These are phyloP conservation scores for Gadus chalcogrammus DNA, from an alignment of 2,113 vertebrate species.

Conservation along the genomic window DNA sequence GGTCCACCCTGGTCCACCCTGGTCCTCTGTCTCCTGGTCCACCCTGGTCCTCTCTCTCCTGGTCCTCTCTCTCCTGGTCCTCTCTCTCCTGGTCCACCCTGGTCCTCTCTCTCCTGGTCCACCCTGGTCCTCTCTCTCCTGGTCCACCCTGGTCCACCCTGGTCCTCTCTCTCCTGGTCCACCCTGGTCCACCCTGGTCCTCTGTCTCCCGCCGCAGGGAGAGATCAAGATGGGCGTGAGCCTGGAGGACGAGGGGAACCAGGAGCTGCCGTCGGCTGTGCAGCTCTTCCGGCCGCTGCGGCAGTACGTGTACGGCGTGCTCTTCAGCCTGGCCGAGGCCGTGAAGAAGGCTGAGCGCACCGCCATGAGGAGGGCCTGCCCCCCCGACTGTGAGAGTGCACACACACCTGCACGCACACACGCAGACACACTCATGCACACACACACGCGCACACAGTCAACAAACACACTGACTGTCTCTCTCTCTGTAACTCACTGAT, in stretches of 20 bases:
- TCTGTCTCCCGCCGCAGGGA: slow-evolving; percentile 72
- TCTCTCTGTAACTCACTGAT: too few species aligned
- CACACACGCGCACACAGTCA: too few species aligned
- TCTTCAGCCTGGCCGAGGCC: slow-evolving; percentile 94
- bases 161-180: too few species aligned
- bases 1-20: background rate
- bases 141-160: too few species aligned
- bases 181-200: background rate
- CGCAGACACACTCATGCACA: too few species aligned
- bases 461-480: too few species aligned
- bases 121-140: too few species aligned
- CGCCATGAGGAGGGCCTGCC: slow-evolving; percentile 89
- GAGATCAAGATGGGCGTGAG: slow-evolving; percentile 95
- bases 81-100: too few species aligned
- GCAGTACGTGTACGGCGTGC: slow-evolving; percentile 95
- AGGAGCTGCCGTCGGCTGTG: slow-evolving; percentile 93
- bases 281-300: slow-evolving; percentile 91
- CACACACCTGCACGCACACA: too few species aligned
- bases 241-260: slow-evolving; percentile 97
- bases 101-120: too few species aligned
- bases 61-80: too few species aligned
- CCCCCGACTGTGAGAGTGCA: slow-evolving; percentile 75
- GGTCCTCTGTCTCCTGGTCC: slow-evolving; percentile 9
- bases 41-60: too few species aligned
- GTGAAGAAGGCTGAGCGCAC: slow-evolving; percentile 92